Base-by-base conservation (phyloP, 2,113 vertebrate genomes). In the Strigops habroptila region DNA sequence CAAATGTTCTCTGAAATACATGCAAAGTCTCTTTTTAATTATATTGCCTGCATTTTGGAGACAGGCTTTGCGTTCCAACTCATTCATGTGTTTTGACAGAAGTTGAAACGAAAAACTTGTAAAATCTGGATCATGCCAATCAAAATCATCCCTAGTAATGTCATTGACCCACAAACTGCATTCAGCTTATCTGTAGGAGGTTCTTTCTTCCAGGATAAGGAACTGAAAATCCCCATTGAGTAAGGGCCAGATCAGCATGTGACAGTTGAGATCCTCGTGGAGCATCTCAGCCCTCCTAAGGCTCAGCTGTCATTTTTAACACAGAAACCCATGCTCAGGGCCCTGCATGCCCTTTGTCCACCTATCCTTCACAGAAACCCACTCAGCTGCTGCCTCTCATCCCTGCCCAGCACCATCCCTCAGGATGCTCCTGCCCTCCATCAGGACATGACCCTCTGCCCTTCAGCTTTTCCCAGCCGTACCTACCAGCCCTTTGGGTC, bases 211-310 rank as follows among this genome's bases (percentile, higher is more conserved):
- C 48, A 31, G 41, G 55, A 27, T 21, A 25, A 76, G 73, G 53
- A 59, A 68, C 16, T 14, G 22, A 51, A 79, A 74, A 63, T n/a
- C 77, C 55, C 49, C 39, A 15, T 14, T 14, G 44, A 73, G 60
- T 12, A 33, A 23, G 8, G 27, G 27, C 18, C 76, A 25, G 37
- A 52, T 13, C 43, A 48, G 64, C 39, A 33, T 0, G 0, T 6
- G 17, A 0, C 1, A 63, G 69, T 18, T 5, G 15, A 77, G 64
- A 52, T n/a, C 12, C 37, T 30, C 1, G 0, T 0, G 27, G 18
- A 33, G 46, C 14, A 62, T 31, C 59, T 71, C 86, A 62, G 37
- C 30, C 25, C 51, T 53, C 57, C 59, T 8, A 35, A 31, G 46
- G 57, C 15, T 65, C 51, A 37, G 14, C 30, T 37, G 49, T 10